Evolutionary conservation across 2,888 invertebrate species (phyloP).

Genomic region (Polyommatus iphigenia): DNA sequence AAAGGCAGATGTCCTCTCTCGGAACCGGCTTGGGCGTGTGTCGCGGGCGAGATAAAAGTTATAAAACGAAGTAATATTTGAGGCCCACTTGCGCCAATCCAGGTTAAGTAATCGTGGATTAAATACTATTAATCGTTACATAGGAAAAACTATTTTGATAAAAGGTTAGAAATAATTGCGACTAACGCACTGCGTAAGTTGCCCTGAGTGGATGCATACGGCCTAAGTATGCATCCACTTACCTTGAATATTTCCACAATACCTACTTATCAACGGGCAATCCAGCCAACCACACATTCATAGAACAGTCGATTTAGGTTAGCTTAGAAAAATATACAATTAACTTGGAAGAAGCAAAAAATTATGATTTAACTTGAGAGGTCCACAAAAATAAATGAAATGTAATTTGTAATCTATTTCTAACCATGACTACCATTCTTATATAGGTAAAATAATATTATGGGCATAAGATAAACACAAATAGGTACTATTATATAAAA

Average conservation of each 20-base stretch:
- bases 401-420: not conserved
- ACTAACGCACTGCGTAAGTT: no score
- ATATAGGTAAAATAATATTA: not conserved
- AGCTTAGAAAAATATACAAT: not conserved
- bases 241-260: no score
- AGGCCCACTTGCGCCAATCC: not conserved
- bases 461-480: not conserved
- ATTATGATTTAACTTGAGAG: not conserved
- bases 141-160: not conserved
- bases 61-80: not conserved
- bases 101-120: not conserved
- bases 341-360: not conserved
- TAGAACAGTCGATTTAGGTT: no score
- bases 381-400: not conserved
- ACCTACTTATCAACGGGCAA: not conserved
- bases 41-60: not conserved
- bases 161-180: not conserved
- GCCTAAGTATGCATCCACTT: no score
- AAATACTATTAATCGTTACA: not conserved
- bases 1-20: conserved; percentile 3
- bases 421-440: not conserved
- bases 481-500: conserved; percentile 3
- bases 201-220: no score
- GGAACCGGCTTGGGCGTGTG: conserved; percentile 19
- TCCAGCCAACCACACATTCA: not conserved